Percentiles rank a stretch among this genome's conserved stretches.
phyloP scores from a whole-genome alignment of 1,140 invertebrate species.

The Panagrolaimus sp. region DNA sequence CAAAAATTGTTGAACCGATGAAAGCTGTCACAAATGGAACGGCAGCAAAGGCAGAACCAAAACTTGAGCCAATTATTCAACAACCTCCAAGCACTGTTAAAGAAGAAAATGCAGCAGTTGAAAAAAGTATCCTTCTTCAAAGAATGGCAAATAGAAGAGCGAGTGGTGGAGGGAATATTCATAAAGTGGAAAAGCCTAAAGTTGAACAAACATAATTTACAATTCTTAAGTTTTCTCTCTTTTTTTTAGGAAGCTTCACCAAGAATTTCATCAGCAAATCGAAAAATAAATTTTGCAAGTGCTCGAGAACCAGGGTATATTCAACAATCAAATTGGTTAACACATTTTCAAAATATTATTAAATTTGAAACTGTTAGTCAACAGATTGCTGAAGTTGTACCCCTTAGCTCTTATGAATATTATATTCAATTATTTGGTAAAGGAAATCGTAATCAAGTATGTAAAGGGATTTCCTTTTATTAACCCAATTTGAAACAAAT shows the following conservation, averaged over 20 bases:
- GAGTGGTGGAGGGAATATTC: slow-evolving; percentile 4
- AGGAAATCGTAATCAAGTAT: slow-evolving; percentile 1
- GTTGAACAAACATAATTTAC: too few relatives aligned
- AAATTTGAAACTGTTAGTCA: background rate
- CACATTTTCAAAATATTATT: slow-evolving; percentile 9
- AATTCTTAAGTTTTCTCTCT: too few relatives aligned
- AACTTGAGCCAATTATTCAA: too few relatives aligned
- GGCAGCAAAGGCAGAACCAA: too few relatives aligned
- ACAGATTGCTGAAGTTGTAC: background rate
- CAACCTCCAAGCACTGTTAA: too few relatives aligned
- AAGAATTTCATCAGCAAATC: background rate
- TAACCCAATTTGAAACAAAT: background rate
- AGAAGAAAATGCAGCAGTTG: background rate
- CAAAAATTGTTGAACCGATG: background rate
- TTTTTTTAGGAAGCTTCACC: too few relatives aligned
- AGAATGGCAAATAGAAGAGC: background rate
- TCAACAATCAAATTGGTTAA: background rate
- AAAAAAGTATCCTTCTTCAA: background rate
- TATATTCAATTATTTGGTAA: slow-evolving; percentile 16
- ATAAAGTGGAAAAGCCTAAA: too few relatives aligned
- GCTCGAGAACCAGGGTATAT: background rate
- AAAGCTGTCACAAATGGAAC: slow-evolving; percentile 10
- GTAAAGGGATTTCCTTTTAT: background rate
- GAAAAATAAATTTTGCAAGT: slow-evolving; percentile 5
- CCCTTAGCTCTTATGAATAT: slow-evolving; percentile 4